Base-by-base conservation (phyloP, 2,797 vertebrate species). In the Aulostomus chinensis region DNA sequence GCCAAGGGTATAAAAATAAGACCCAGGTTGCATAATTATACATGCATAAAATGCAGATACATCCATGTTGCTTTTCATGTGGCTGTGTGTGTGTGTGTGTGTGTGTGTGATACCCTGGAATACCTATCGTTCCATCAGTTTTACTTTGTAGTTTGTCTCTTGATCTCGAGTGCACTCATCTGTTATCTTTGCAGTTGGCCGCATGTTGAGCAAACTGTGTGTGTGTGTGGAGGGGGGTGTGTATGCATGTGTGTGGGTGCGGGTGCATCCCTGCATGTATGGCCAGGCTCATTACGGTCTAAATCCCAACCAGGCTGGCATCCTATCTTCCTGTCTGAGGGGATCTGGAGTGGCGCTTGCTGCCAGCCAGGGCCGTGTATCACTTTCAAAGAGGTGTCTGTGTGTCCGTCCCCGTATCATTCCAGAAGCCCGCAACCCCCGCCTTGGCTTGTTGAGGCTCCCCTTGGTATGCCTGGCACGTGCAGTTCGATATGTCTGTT, bases 331-430 rank as follows among this genome's bases (percentile, higher is more conserved):
- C 76, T 73, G 80, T 87, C 87, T 86, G 77, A 78, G 70, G 83
- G 76, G 88, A 86, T 89, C 74, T 81, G 63, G 48, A 76, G 82
- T 88, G 88, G 87, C 85, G 83, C 83, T 73, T 69, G 69, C 76
- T 84, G 82, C 85, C 84, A 83, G 72, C 76, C 78, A 68, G 69
- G 59, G 66, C 69, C 76, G 54, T 82, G 72, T 84, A 88, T 91
- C 89, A 85, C 86, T 91, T 91, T 91, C 88, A 90, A 91, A 91
- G 89, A 83, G 83, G 80, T 76, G 78, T 75, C 60, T 85, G 71
- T 74, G 54, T 42, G 76, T 83, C 79, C 72, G 56, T 73, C 73
- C 74, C 69, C 17, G 63, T 72, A 65, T 85, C 78, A 68, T 86
- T 81, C 78, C 76, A 58, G 32, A 34, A 47, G 31, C 58, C 40